Percentiles rank a stretch among this genome's conserved stretches.
These are phyloP conservation scores for Marronus borbonicus DNA, from an alignment of 2,888 invertebrate species.

Conservation along the genomic window DNA sequence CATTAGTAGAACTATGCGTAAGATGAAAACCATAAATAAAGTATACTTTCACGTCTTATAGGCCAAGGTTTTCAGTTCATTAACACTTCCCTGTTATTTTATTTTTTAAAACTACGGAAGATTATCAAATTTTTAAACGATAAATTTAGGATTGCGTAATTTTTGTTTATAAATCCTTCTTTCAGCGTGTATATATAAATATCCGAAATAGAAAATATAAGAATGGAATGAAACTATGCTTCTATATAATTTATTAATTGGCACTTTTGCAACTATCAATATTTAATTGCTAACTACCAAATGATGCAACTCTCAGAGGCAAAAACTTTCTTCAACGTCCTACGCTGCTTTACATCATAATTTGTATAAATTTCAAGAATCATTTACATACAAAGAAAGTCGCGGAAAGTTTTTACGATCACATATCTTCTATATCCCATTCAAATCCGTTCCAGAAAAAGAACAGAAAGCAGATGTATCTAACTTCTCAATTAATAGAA, in stretches of 20 bases:
- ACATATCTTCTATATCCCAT: slow-evolving; percentile 28
- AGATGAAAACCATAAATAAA: slow-evolving; percentile 44
- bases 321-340: slow-evolving; percentile 19
- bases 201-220: too few relatives aligned
- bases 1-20: slow-evolving; percentile 14
- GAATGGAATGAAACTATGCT: too few relatives aligned
- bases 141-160: background rate
- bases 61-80: slow-evolving; percentile 52
- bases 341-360: slow-evolving; percentile 11
- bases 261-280: too few relatives aligned
- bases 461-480: slow-evolving; percentile 1
- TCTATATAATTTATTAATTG: too few relatives aligned
- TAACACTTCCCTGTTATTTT: slow-evolving; percentile 42
- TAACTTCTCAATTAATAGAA: slow-evolving; percentile 20
- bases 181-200: too few relatives aligned
- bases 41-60: slow-evolving; percentile 47
- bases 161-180: too few relatives aligned
- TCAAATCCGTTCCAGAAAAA: background rate
- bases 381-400: slow-evolving; percentile 51
- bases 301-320: slow-evolving; percentile 30
- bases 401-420: slow-evolving; percentile 43
- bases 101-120: background rate
- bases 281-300: slow-evolving; percentile 11
- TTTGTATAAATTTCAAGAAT: slow-evolving; percentile 2
- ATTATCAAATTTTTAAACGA: slow-evolving; percentile 1